Evolutionary conservation across 2,797 vertebrate genomes (phyloP), one percentile per base, ranked within the genome.

Genomic region (Pangasius sanitwongsei): DNA sequence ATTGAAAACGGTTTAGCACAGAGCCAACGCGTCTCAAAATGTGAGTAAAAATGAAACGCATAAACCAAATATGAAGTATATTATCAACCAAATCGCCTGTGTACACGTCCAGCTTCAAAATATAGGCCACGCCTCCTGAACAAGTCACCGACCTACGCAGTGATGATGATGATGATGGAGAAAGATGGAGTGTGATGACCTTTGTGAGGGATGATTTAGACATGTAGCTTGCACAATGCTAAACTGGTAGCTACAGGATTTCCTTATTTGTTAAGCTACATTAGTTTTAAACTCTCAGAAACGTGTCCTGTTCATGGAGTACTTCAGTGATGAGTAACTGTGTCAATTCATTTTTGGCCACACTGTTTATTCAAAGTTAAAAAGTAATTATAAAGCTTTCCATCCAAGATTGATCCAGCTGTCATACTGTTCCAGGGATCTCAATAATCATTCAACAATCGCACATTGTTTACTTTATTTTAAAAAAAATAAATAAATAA

Each of bases 401-500:
- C 41, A 18, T 20, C 53, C 18, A 23, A 34, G 16, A 48, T 18
- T 3, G 25, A n/a, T 48, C 61, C 82, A 50, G 20, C 61, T 11
- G 82, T 44, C 8, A 3, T 48, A 15, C 61, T 50, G 59, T 83
- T 83, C 41, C 25, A 31, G 15, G 13, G 61, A 83, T 65, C 55
- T 41, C 34, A 7, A 20, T 34, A 59, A 82, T 41, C 41, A 0
- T 44, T 6, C 15, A 2, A 44, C 37, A 82, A 90, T 57, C 53
- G 2, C 55, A 37, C 78, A 92, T 23, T 69, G 75, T 88, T 87
- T 87, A 16, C 61, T 80, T 92, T 48, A 48, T 48, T 8, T 6
- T 0, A 44, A 3, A 59, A 59, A 5, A 86, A 20, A 18, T 44
- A 41, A 44, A 44, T 44, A 44, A 81, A 57, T 6, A 86, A 50